These are phyloP conservation scores for Megathymus violae DNA, from an alignment of 1,140 invertebrate species.

Conservation along the genomic window DNA sequence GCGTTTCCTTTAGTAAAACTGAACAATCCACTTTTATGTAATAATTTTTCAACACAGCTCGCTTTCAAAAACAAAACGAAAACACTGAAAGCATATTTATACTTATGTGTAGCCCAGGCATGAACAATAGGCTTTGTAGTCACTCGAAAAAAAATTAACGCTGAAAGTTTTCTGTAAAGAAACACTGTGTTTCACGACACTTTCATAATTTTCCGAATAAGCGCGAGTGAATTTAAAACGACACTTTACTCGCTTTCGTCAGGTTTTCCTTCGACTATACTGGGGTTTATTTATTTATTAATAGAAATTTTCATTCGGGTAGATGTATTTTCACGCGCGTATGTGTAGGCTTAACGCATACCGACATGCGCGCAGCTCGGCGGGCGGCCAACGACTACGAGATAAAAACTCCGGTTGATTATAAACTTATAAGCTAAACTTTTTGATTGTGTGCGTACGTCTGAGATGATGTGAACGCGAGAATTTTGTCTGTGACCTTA, in stretches of 20 bases:
- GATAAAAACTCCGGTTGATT: slow-evolving; percentile 82
- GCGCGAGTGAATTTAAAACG: slow-evolving; percentile 56
- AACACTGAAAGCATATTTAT: slow-evolving; percentile 78
- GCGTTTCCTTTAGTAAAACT: slow-evolving; percentile 73
- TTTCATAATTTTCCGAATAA: slow-evolving; percentile 77
- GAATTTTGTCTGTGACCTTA: slow-evolving; percentile 65
- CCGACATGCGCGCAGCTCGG: slow-evolving; percentile 71
- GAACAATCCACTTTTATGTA: slow-evolving; percentile 81
- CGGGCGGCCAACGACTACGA: slow-evolving; percentile 77
- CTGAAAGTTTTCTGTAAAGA: slow-evolving; percentile 64
- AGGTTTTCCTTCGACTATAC: slow-evolving; percentile 52
- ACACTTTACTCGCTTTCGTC: slow-evolving; percentile 59
- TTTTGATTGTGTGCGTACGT: slow-evolving; percentile 76
- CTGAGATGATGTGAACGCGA: slow-evolving; percentile 57
- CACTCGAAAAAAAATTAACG: slow-evolving; percentile 67
- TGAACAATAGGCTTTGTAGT: slow-evolving; percentile 80
- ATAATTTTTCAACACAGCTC: slow-evolving; percentile 73
- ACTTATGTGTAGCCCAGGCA: slow-evolving; percentile 54
- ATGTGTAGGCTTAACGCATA: slow-evolving; percentile 57
- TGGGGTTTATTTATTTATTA: slow-evolving; percentile 55
- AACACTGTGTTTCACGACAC: slow-evolving; percentile 74
- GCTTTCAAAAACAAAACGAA: slow-evolving; percentile 68
- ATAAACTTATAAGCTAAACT: slow-evolving; percentile 83
- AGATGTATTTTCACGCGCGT: slow-evolving; percentile 67
- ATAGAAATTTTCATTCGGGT: slow-evolving; percentile 59